phyloP scores from a whole-genome alignment of 2,888 invertebrate genomes.

The Blera fallax region DNA sequence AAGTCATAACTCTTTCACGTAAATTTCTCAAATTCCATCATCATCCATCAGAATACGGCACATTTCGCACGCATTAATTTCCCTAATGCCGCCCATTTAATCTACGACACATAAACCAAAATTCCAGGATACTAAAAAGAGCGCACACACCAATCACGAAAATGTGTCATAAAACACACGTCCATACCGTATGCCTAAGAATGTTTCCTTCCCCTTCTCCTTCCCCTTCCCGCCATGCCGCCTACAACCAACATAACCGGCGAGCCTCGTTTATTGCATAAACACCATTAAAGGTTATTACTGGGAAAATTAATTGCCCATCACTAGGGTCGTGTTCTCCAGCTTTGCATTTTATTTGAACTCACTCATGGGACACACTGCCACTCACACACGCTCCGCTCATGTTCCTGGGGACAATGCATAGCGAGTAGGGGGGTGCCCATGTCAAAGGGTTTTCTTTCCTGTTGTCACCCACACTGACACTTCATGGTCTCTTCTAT shows the following conservation, averaged over 20 bases:
- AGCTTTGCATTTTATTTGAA: conserved; percentile 14
- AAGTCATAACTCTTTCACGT: not conserved
- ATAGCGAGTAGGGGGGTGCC: not conserved
- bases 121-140: conserved; percentile 18
- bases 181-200: not conserved
- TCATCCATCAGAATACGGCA: not conserved
- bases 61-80: conserved; percentile 30
- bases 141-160: not conserved
- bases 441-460: conserved; percentile 9
- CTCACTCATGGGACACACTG: conserved; percentile 25
- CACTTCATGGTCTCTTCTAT: conserved; percentile 20
- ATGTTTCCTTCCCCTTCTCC: not conserved
- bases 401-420: conserved; percentile 6
- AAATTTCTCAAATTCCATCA: not conserved
- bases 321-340: conserved; percentile 32
- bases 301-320: conserved; percentile 64
- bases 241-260: not conserved
- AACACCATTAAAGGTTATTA: conserved; percentile 56
- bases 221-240: no score
- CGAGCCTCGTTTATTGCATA: conserved; percentile 44
- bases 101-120: conserved; percentile 26
- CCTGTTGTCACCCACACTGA: conserved; percentile 35
- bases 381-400: not conserved
- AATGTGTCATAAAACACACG: conserved; percentile 55
- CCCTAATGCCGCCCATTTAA: conserved; percentile 46